Percentiles rank a stretch among this genome's conserved stretches.
Conservation (phyloP, 2,888 invertebrate genomes). For the Molanna angustata region DNA sequence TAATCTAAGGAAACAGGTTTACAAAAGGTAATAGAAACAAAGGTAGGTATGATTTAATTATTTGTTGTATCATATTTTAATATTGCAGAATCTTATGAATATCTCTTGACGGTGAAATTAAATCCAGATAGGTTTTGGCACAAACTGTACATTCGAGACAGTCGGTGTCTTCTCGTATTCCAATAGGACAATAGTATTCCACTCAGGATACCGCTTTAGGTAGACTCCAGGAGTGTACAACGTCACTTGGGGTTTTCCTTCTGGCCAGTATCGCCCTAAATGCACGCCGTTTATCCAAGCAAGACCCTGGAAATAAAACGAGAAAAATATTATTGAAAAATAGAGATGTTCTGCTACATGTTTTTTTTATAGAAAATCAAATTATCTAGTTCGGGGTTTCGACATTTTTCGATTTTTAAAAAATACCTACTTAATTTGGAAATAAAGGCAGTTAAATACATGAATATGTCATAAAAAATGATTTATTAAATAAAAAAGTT, state of each 20-base stretch:
- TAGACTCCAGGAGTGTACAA: constrained; percentile 79
- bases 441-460: too few relatives aligned
- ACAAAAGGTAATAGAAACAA: too few relatives aligned
- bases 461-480: too few relatives aligned
- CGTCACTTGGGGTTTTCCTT: constrained; percentile 77
- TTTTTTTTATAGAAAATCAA: not conserved
- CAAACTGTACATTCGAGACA: not conserved
- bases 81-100: too few relatives aligned
- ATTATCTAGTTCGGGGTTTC: too few relatives aligned
- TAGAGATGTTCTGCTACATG: not conserved
- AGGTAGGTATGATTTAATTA: too few relatives aligned
- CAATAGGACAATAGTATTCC: constrained; percentile 58
- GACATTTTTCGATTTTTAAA: too few relatives aligned
- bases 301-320: constrained; percentile 55
- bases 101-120: not conserved
- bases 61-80: too few relatives aligned
- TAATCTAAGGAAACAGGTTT: too few relatives aligned
- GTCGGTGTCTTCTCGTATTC: constrained; percentile 54
- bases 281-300: constrained; percentile 83
- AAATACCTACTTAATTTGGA: too few relatives aligned
- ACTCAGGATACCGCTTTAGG: constrained; percentile 49
- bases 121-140: not conserved
- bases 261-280: constrained; percentile 80
- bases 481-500: too few relatives aligned
- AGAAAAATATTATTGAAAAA: not conserved